phyloP scores from a whole-genome alignment of 2,888 invertebrate species.

The Phortica okadai region DNA sequence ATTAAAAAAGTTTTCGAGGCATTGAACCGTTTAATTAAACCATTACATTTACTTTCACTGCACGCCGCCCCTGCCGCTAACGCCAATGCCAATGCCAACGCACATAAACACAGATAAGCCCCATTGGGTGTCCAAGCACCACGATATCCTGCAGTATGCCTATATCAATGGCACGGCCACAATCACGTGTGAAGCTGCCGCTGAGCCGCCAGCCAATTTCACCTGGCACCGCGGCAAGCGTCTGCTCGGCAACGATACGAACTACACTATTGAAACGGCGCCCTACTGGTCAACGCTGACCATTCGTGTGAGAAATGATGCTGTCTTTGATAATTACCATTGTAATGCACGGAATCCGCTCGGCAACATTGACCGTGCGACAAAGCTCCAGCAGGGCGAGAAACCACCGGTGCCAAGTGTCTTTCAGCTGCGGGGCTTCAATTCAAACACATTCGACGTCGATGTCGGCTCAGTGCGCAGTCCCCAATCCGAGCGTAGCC shows the following conservation, averaged over 20 bases:
- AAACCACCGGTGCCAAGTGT: slow-evolving; percentile 78
- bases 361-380: slow-evolving; percentile 77
- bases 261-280: slow-evolving; percentile 69
- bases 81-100: not conserved
- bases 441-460: slow-evolving; percentile 76
- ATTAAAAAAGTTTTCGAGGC: slow-evolving; percentile 8
- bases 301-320: slow-evolving; percentile 67
- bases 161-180: slow-evolving; percentile 78
- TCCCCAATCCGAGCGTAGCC: slow-evolving; percentile 55
- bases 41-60: not conserved
- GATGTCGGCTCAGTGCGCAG: slow-evolving; percentile 72
- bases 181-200: slow-evolving; percentile 79
- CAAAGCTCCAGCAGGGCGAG: slow-evolving; percentile 78
- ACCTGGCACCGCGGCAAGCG: slow-evolving; percentile 77
- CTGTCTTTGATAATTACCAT: slow-evolving; percentile 78
- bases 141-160: slow-evolving; percentile 68
- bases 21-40: not conserved
- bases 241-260: slow-evolving; percentile 66
- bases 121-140: slow-evolving; percentile 67
- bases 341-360: slow-evolving; percentile 78
- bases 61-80: too few species aligned
- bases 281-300: slow-evolving; percentile 72
- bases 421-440: slow-evolving; percentile 73
- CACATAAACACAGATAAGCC: slow-evolving; percentile 70
- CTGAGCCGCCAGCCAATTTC: slow-evolving; percentile 79